Base-by-base conservation (phyloP, 1,140 invertebrate species). In the Saccostrea glomerata region DNA sequence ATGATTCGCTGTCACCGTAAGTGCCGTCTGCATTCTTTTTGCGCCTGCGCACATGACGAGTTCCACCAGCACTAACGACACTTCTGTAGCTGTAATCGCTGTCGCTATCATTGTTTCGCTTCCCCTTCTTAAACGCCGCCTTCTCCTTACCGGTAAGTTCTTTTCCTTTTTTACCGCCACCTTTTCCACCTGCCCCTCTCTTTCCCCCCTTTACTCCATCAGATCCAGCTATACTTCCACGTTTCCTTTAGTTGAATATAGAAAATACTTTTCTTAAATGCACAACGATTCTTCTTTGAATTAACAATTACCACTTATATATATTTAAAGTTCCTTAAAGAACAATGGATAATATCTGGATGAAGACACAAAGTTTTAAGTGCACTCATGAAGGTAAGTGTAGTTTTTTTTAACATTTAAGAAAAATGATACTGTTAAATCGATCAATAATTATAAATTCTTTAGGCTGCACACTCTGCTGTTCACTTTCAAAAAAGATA, bases 81-180 rank as follows among this genome's bases (percentile, higher is more conserved):
- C 91, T 92, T 25, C 89, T 83, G 82, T 94, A 93, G 86, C 92
- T 92, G 84, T 86, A 92, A 11, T 93, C 92, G 58, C 91, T 92
- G 66, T 92, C 92, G 83, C 92, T 93, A 56, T 90, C 91, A 5
- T 56, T 54, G 84, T 92, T 90, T 5, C 92, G 77, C 66, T 92
- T 92, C 25, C 92, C 89, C 2, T 84, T 73, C 25, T 90, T 90
- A 13, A 82, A 70, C 17, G 82, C 82, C 15, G 40, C 55, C 15
- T 88, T 87, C n/a, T 90, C 82, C 30, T 89, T 88, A 2, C 83
- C 73, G 13, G 70, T n/a, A 23, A 17, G 40, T 17, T 30, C 60
- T 40, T 70, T 66, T 84, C 84, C 58, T 70, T 89, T 86, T 12
- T 84, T 86, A 30, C 88, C 56, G 86, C 84, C 23, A 12, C 63